phyloP scores from a whole-genome alignment of 92 coral and sea anemone genomes.

The Epizoanthus ramosus region DNA sequence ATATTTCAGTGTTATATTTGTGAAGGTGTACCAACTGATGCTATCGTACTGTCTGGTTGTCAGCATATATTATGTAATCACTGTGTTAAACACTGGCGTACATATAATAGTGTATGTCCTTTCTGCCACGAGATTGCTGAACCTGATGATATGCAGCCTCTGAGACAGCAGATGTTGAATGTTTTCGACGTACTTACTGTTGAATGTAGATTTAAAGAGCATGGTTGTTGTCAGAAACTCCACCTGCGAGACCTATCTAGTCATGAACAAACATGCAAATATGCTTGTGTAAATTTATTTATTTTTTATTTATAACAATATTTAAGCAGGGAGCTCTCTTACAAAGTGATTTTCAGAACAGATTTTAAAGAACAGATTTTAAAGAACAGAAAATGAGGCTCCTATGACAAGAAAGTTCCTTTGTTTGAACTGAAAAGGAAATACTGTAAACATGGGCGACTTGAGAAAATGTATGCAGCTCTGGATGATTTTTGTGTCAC shows the following conservation, averaged over 20 bases:
- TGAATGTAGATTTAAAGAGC: constrained; percentile 25
- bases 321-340: too few relatives aligned
- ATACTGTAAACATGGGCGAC: constrained; percentile 32
- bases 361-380: too few relatives aligned
- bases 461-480: constrained; percentile 3
- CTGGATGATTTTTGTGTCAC: constrained; percentile 23
- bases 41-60: constrained; percentile 31
- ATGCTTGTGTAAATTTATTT: too few relatives aligned
- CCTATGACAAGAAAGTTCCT: constrained; percentile 27
- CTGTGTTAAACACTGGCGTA: constrained; percentile 43
- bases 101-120: constrained; percentile 51
- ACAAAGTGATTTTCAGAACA: too few relatives aligned
- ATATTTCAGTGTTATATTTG: constrained; percentile 47
- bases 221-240: constrained; percentile 37
- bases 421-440: constrained; percentile 27
- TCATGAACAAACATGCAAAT: constrained; percentile 10
- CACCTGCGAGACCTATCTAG: background rate
- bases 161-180: constrained; percentile 30
- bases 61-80: constrained; percentile 42
- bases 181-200: constrained; percentile 37
- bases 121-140: constrained; percentile 37
- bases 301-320: too few relatives aligned
- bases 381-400: constrained; percentile 25
- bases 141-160: constrained; percentile 24
- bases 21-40: constrained; percentile 36